Base-by-base conservation (phyloP, 1,140 invertebrate genomes). In the Pararge aegeria region DNA sequence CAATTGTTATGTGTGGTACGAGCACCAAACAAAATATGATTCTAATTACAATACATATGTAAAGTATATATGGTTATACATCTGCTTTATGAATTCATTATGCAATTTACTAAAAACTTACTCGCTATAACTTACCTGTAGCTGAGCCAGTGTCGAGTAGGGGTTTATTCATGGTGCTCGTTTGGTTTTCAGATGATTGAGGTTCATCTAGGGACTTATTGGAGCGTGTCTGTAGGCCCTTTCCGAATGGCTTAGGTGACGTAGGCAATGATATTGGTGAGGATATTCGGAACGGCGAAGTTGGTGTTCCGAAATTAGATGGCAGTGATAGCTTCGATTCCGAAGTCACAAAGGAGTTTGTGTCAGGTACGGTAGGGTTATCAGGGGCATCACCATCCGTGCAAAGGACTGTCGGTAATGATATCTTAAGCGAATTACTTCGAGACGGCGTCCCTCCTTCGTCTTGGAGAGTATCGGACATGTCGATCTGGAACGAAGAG, bases 311-410 rank as follows among this genome's bases (percentile, higher is more conserved):
- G 44, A 87, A 67, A 62, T 71, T 79, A 27, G 86, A 86, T 0
- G 84, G 81, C 40, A 89, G 63, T 2, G 86, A 86, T 37, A 84
- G 53, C 61, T 87, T 86, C 3, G 86, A 86, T 30, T 87, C 83
- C 2, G 85, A 87, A 16, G 77, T 68, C 9, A 75, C 34, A 16
- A 82, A 69, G 4, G 69, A 54, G 46, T 72, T 73, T 0, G 64
- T 34, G 65, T 78, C 75, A 5, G 64, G 42, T 44, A 70, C 51
- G 13, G 72, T 66, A 4, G 75, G 53, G 24, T 69, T 72, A 0
- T 82, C 75, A 5, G 75, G 46, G 3, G 76, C 42, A 48, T 78
- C 68, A 2, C 24, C 24, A 7, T 24, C 42, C 19, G 85, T 79
- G 53, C 81, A 84, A 6, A 86, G 73, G 24, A 87, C 84, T 18